phyloP scores from a whole-genome alignment of 2,888 invertebrate genomes.

The Nysson spinosus region DNA sequence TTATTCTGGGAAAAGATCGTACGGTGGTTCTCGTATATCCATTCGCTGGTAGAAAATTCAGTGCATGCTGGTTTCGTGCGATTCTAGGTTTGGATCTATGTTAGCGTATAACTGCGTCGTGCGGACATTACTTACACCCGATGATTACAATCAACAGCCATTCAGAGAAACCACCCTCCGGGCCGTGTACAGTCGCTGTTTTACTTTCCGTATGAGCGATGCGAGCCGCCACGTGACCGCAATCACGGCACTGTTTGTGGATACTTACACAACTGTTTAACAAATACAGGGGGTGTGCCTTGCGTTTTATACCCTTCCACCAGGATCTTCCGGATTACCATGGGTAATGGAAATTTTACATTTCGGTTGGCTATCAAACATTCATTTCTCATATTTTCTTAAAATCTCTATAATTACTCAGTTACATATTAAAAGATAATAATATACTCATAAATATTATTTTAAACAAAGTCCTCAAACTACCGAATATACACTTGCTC shows the following conservation, averaged over 20 bases:
- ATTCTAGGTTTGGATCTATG: constrained; percentile 45
- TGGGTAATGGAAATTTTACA: constrained; percentile 14
- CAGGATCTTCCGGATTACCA: constrained; percentile 30
- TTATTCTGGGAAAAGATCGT: too few relatives aligned
- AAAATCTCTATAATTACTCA: too few relatives aligned
- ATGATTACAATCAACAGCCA: constrained; percentile 77
- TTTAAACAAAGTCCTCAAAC: too few relatives aligned
- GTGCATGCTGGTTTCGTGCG: constrained; percentile 38
- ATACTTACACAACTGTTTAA: constrained; percentile 73
- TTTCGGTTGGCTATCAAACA: too few relatives aligned
- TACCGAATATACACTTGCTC: too few relatives aligned
- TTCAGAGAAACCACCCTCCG: constrained; percentile 74
- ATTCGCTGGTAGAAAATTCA: not conserved
- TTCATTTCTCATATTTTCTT: too few relatives aligned
- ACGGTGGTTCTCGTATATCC: not conserved
- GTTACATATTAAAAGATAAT: too few relatives aligned
- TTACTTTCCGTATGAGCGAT: constrained; percentile 72
- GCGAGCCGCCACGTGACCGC: constrained; percentile 76
- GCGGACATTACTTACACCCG: constrained; percentile 75
- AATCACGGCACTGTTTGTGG: constrained; percentile 74
- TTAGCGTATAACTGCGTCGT: constrained; percentile 55
- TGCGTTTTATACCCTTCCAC: constrained; percentile 23
- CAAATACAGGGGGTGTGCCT: constrained; percentile 56
- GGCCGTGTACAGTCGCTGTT: constrained; percentile 65
- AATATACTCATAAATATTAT: too few relatives aligned